Evolutionary conservation across 2,888 invertebrate genomes (phyloP), one percentile per base, ranked within the genome.

Genomic region (Archaeoteleia sp.): DNA sequence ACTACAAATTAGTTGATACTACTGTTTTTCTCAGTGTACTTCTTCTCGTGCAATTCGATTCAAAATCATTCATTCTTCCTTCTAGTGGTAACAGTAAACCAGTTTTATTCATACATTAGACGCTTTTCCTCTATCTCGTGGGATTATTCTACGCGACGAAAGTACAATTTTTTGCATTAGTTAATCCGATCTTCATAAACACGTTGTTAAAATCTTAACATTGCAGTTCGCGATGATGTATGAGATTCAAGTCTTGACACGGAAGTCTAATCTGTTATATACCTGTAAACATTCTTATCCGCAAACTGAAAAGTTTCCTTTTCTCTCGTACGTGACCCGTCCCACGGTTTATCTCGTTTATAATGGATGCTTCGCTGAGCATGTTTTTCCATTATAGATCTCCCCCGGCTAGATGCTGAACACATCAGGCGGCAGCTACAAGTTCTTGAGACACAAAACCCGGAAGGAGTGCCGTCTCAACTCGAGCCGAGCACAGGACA

Each of bases 311-410:
- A 45, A 13, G 37, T 54, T 43, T 54, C 35, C 35, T 43, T 32
- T 32, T 32, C 9, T 30, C 13, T 30, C n/a, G 34, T 54, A 54
- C 55, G 43, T 45, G 37, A 37, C 45, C 37, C 37, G 45, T 45
- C 32, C 6, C 29, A 32, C 25, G 46, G 14, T 57, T 57, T 57
- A 46, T 57, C 40, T 46, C 46, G 32, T 57, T 57, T 48, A 40
- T 46, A 57, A 46, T 46, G 40, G 17, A 57, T 55, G 55, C 39
- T 55, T 45, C 29, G 12, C 14, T 20, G 55, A 30, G 46, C 46
- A 32, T 29, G 37, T 55, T 55, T 45, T 45, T 55, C 39, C 39
- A 45, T 55, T 55, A 45, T 25, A 15, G 43, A 15, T 43, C 27
- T 29, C 13, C 15, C 9, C 8, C 8, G 17, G 10, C 7, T 34